Percentiles rank a stretch among this genome's conserved stretches.
These are phyloP conservation scores for Adelges cooleyi DNA, from an alignment of 1,140 invertebrate species.

Conservation along the genomic window DNA sequence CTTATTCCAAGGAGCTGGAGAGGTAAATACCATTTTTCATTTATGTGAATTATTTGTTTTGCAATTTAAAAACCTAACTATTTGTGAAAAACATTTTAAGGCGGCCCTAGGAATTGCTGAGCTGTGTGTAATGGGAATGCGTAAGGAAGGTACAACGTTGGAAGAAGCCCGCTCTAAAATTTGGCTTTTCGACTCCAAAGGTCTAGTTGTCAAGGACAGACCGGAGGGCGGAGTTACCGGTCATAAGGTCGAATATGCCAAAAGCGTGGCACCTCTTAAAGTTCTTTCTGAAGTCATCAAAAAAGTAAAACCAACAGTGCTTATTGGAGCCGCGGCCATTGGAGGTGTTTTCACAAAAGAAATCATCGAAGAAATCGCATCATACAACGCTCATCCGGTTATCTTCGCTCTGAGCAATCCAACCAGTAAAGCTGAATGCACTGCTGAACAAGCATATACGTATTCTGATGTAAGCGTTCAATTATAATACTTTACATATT, in stretches of 20 bases:
- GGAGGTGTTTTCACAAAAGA: conserved; percentile 73
- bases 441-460: conserved; percentile 84
- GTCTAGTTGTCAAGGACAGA: conserved; percentile 64
- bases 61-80: too few relatives aligned
- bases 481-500: not conserved
- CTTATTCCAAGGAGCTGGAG: conserved; percentile 85
- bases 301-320: conserved; percentile 63
- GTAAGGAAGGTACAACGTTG: conserved; percentile 58
- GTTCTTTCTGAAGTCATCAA: conserved; percentile 66
- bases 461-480: conserved; percentile 57
- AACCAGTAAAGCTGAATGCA: conserved; percentile 92
- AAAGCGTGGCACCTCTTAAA: conserved; percentile 54
- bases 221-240: conserved; percentile 59
- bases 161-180: conserved; percentile 59
- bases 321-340: conserved; percentile 77
- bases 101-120: conserved; percentile 78
- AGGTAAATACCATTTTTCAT: conserved; percentile 43
- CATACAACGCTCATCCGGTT: conserved; percentile 61
- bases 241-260: conserved; percentile 66
- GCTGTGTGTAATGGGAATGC: conserved; percentile 78
- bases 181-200: conserved; percentile 60
- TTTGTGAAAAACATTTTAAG: conserved; percentile 38
- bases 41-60: too few relatives aligned
- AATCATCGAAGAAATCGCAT: conserved; percentile 71
- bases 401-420: conserved; percentile 96